A percentile compares a stretch with the other conserved stretches of the same genome.
These are phyloP conservation scores for Podarcis lilfordi DNA, from an alignment of 2,797 vertebrate genomes.

Conservation along the genomic window DNA sequence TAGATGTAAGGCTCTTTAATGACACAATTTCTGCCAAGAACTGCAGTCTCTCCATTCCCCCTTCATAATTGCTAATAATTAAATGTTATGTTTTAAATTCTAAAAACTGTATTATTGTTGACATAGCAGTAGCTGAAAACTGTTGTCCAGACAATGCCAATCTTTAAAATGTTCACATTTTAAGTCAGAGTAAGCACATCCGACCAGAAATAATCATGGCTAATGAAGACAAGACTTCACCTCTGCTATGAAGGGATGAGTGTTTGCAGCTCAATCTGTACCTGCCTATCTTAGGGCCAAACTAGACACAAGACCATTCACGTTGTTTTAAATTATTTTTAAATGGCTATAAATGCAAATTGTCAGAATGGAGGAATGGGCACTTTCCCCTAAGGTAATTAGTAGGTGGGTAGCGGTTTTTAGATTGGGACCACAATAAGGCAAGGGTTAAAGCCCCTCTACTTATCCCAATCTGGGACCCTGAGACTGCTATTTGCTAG, in stretches of 20 bases:
- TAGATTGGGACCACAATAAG: neutral
- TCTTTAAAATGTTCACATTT: neutral
- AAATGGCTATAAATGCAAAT: no score
- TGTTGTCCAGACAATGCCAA: neutral
- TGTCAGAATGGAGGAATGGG: no score
- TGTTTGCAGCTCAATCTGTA: neutral
- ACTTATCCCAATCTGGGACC: neutral
- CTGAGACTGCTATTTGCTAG: neutral
- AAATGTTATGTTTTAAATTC: conserved; percentile 33
- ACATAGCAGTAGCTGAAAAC: neutral
- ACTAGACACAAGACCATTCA: neutral
- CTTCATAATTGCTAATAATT: neutral
- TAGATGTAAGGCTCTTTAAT: neutral
- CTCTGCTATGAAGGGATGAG: neutral
- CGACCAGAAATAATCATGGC: neutral
- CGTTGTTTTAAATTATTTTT: neutral
- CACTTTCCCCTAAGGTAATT: neutral
- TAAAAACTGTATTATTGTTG: neutral
- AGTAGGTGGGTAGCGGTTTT: neutral
- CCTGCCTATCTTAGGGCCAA: neutral
- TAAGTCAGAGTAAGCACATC: conserved; percentile 25
- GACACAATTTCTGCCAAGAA: neutral
- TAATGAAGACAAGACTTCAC: neutral
- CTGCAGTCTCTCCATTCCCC: neutral
- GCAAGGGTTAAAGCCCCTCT: neutral